Percentiles rank a stretch among this genome's conserved stretches.
phyloP scores from a whole-genome alignment of 2,797 vertebrate genomes.

The Triplophysa bombifrons region DNA sequence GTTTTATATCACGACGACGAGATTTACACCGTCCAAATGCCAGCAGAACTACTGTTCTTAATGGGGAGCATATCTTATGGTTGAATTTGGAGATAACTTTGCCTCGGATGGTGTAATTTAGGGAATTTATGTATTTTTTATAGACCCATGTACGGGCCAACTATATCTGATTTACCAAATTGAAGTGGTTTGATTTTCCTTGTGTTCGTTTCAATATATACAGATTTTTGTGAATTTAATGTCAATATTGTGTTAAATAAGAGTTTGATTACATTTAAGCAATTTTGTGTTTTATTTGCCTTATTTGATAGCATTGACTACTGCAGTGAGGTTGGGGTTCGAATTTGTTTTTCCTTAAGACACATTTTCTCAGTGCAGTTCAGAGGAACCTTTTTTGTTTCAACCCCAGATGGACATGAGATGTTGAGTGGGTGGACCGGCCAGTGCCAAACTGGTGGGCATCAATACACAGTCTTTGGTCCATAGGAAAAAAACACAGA shows the following conservation, averaged over 20 bases:
- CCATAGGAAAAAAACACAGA: slow-evolving; percentile 8
- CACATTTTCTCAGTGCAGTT: not conserved
- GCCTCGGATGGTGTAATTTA: not conserved
- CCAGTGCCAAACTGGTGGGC: slow-evolving; percentile 34
- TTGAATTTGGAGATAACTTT: slow-evolving; percentile 5
- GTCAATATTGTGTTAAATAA: too few species aligned
- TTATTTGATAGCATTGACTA: not conserved
- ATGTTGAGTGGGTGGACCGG: slow-evolving; percentile 41
- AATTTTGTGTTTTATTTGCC: too few species aligned
- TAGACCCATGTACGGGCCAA: not conserved
- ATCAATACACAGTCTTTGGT: slow-evolving; percentile 34
- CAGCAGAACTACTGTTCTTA: slow-evolving; percentile 9
- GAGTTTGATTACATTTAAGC: too few species aligned
- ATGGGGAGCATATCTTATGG: not conserved
- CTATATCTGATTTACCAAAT: too few species aligned
- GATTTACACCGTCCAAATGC: slow-evolving; percentile 39
- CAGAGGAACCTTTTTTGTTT: not conserved
- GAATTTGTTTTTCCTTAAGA: slow-evolving; percentile 10
- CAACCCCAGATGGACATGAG: slow-evolving; percentile 39
- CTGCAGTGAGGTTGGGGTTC: too few species aligned
- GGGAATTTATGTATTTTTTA: not conserved
- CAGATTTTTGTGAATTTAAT: too few species aligned
- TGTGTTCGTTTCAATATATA: too few species aligned
- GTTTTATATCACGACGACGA: slow-evolving; percentile 17
- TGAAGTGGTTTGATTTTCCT: too few species aligned